Percentiles rank a stretch among this genome's conserved stretches.
Conservation (phyloP, 2,888 invertebrate genomes). For the Macrophya annulata region DNA sequence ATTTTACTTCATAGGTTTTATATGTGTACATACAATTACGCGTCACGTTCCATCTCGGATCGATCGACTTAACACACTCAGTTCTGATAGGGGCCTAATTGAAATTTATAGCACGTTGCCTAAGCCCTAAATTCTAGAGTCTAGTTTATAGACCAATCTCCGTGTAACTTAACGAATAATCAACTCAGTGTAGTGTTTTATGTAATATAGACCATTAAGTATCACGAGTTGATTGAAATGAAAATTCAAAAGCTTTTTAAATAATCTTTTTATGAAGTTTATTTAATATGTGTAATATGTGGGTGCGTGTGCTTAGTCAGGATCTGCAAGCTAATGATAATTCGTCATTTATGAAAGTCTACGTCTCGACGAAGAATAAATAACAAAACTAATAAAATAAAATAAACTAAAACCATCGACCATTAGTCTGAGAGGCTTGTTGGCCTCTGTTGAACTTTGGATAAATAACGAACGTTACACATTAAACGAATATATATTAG, state of each 20-base stretch:
- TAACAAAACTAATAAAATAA: neutral
- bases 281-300: neutral
- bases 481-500: constrained; percentile 25
- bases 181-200: neutral
- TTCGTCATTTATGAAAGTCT: constrained; percentile 33
- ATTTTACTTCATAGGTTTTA: neutral
- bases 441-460: constrained; percentile 35
- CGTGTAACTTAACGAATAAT: constrained; percentile 16
- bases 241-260: constrained; percentile 10
- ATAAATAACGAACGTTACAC: constrained; percentile 14
- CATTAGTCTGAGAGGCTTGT: constrained; percentile 34
- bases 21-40: neutral
- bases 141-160: constrained; percentile 24
- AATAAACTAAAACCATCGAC: too few relatives aligned
- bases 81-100: neutral
- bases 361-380: constrained; percentile 8
- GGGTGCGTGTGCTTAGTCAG: constrained; percentile 2
- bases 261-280: neutral
- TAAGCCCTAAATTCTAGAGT: neutral
- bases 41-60: constrained; percentile 26
- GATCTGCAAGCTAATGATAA: neutral
- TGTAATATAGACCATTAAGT: neutral
- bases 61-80: constrained; percentile 26
- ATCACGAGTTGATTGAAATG: constrained; percentile 18
- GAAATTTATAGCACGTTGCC: constrained; percentile 33